Base-by-base conservation (phyloP, 1,140 invertebrate genomes). In the Danaus melanippus region DNA sequence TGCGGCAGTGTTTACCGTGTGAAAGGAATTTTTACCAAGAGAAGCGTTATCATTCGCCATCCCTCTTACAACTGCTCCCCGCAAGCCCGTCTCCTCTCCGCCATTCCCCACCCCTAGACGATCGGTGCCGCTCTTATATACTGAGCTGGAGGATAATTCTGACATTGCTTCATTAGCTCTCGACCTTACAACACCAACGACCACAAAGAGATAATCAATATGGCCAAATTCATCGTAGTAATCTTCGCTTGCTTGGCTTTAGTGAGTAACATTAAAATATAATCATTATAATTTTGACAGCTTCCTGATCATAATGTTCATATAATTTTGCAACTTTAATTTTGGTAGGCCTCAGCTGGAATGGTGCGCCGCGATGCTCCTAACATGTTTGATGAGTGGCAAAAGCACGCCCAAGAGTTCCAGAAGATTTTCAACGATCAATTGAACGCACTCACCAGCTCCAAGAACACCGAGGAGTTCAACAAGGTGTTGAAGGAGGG, bases 401-500 rank as follows among this genome's bases (percentile, higher is more conserved):
- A 79, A 63, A 79, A 84, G 62, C 71, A 82, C 57, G 78, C 79
- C n/a, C 53, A 52, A 0, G 71, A 73, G 53, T 78, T 84, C 71
- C 66, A 70, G 54, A 83, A 84, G 70, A 79, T 74, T 0, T 69
- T 86, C 66, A 58, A 50, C 9, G 78, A 82, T 53, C 74, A 80
- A 53, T 45, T 84, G 32, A 76, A 74, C 59, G 15, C 71, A 1
- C 56, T 86, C 32, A 53, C 55, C 60, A 76, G 67, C 67, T 80
- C 76, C 21, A 78, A 83, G 69, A 77, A 82, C 70, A 69, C 75
- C 7, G 67, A 83, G 59, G 74, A 81, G 12, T 50, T 82, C 10
- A 73, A 76, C 63, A 82, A 79, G 58, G 73, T 78, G 11, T 46
- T 83, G 7, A 78, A 84, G 62, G 78, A 83, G 0, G 71, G 78